Base-by-base conservation (phyloP, 2,113 vertebrate genomes). In the Arenaria interpres region DNA sequence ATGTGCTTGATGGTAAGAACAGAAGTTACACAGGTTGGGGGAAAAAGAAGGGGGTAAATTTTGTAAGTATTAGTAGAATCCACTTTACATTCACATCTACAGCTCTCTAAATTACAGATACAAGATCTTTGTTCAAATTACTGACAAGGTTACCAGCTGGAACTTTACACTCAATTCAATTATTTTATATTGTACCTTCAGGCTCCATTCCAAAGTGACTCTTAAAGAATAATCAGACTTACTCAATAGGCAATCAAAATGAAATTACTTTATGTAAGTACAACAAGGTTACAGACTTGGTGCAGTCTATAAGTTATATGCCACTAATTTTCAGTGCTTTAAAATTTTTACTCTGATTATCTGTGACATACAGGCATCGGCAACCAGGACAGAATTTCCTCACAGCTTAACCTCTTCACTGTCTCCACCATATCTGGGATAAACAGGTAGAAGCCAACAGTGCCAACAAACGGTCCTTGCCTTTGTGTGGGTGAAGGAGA, bases 171-270 rank as follows among this genome's bases (percentile, higher is more conserved):
- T 97, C 97, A 69, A 95, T 97, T 97, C 97, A 98, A 98, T 98
- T 98, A 98, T 98, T 97, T 98, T 97, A 98, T 98, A 98, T 98
- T 98, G 97, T 98, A 98, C 97, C 98, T 98, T 98, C 97, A 98
- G 97, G 97, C 97, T 96, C 93, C 94, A 91, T 96, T 98, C 97
- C 96, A 98, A 96, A 98, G 96, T 90, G 97, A 98, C 97, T 98
- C 97, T 97, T 98, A 97, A 97, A 96, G 97, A 97, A 98, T 97
- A 97, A 98, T 98, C 97, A 97, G 97, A 97, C 97, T 95, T 97
- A 96, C 94, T 98, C 97, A 98, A 97, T 96, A 97, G 98, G 97
- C 97, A 98, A 98, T 98, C 97, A 98, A 97, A 98, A 95, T 57
- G 96, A 96, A 97, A 98, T 97, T 97, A 96, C 97, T 97, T 96